A percentile compares a stretch with the other conserved stretches of the same genome.
These are phyloP conservation scores for Istiophorus platypterus DNA, from an alignment of 2,113 vertebrate species.

Conservation along the genomic window DNA sequence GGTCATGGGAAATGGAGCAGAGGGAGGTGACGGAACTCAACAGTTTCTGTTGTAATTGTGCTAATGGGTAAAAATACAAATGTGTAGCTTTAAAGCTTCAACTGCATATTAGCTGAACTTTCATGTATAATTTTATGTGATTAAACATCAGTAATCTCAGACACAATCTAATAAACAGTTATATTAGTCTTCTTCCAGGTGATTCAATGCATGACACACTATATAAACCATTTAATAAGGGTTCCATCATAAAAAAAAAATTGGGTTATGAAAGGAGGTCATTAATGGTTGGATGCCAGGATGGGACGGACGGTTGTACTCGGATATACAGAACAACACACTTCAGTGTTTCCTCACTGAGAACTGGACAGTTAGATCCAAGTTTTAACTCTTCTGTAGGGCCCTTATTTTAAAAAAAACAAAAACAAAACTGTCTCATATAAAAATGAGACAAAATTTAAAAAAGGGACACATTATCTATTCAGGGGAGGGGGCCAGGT, in stretches of 20 bases:
- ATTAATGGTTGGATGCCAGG: neutral
- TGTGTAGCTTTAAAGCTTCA: neutral
- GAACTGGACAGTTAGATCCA: neutral
- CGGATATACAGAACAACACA: too few relatives aligned
- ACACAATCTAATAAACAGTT: too few relatives aligned
- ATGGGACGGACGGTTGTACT: neutral
- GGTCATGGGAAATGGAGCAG: conserved; percentile 58
- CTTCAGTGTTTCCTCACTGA: neutral
- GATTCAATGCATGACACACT: neutral
- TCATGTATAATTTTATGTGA: neutral
- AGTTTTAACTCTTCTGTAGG: too few relatives aligned
- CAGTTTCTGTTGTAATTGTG: conserved; percentile 1
- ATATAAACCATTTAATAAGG: neutral
- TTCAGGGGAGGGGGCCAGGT: too few relatives aligned
- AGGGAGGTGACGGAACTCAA: neutral
- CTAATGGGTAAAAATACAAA: neutral
- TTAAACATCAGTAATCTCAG: neutral
- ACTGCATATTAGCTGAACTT: neutral
- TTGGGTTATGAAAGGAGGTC: neutral
- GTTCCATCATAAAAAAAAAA: neutral
- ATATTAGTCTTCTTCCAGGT: neutral
- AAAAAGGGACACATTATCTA: too few relatives aligned
- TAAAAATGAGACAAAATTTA: too few relatives aligned
- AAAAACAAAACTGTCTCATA: too few relatives aligned
- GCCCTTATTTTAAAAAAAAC: too few relatives aligned